These are phyloP conservation scores for Callyntrura sp. DNA, from an alignment of 2,888 invertebrate species.

Conservation along the genomic window DNA sequence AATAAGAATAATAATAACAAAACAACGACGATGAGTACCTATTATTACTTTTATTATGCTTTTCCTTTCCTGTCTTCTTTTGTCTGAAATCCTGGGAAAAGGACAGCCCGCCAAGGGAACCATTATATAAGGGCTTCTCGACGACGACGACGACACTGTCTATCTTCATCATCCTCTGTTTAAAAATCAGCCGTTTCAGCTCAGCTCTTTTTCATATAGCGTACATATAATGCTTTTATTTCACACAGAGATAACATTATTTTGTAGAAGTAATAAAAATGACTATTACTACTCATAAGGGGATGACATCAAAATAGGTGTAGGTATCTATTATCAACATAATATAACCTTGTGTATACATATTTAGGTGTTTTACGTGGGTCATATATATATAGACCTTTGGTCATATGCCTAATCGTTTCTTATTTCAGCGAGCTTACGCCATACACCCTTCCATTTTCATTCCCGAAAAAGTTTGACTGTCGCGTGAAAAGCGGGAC, in stretches of 20 bases:
- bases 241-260: constrained; percentile 31
- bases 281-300: not conserved
- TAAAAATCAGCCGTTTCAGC: not conserved
- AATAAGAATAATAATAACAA: not conserved
- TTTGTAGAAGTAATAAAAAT: constrained; percentile 32
- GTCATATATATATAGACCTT: too few species aligned
- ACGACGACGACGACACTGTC: constrained; percentile 23
- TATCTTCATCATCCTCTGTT: constrained; percentile 41
- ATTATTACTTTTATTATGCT: not conserved
- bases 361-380: too few species aligned
- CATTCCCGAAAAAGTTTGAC: constrained; percentile 12
- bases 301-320: constrained; percentile 1
- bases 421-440: not conserved
- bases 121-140: constrained; percentile 49
- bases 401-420: not conserved
- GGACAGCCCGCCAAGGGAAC: constrained; percentile 61
- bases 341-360: not conserved
- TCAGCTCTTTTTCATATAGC: not conserved
- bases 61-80: not conserved
- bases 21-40: not conserved
- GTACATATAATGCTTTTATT: constrained; percentile 9
- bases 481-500: constrained; percentile 1
- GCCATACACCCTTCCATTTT: not conserved
- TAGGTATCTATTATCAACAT: not conserved
- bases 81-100: not conserved